Percentiles rank a stretch among this genome's conserved stretches.
phyloP scores from a whole-genome alignment of 2,888 invertebrate species.

The Diplazon laetatorius region DNA sequence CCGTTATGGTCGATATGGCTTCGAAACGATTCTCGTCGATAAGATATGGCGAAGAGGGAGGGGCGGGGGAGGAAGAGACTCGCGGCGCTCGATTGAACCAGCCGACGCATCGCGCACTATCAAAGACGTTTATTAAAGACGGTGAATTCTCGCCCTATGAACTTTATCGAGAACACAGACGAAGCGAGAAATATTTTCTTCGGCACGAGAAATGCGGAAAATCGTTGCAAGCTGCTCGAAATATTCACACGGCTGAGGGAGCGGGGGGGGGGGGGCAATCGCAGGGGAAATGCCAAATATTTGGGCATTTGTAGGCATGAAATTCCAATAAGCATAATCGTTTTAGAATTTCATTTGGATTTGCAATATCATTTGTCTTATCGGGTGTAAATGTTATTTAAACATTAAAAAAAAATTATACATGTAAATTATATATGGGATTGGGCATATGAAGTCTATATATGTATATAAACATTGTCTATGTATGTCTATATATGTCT shows the following conservation, averaged over 20 bases:
- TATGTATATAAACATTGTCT: no score
- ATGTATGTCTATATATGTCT: no score
- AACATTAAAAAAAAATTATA: no score
- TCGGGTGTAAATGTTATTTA: background rate
- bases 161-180: conserved; percentile 47
- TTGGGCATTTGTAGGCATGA: background rate
- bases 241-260: conserved; percentile 1
- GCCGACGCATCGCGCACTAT: background rate
- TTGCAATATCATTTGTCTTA: conserved; percentile 3
- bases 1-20: conserved; percentile 43
- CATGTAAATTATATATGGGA: no score
- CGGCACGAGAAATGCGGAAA: conserved; percentile 11
- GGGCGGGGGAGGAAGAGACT: conserved; percentile 28
- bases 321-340: conserved; percentile 16
- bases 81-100: conserved; percentile 36
- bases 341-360: conserved; percentile 1
- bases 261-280: background rate
- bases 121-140: conserved; percentile 51
- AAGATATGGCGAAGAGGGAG: conserved; percentile 38
- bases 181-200: conserved; percentile 36
- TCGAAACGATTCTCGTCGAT: conserved; percentile 52
- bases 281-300: conserved; percentile 6
- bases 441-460: no score
- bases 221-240: conserved; percentile 28
- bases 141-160: conserved; percentile 49